Base-by-base conservation (phyloP, 2,888 invertebrate species). In the Arenicola marina region DNA sequence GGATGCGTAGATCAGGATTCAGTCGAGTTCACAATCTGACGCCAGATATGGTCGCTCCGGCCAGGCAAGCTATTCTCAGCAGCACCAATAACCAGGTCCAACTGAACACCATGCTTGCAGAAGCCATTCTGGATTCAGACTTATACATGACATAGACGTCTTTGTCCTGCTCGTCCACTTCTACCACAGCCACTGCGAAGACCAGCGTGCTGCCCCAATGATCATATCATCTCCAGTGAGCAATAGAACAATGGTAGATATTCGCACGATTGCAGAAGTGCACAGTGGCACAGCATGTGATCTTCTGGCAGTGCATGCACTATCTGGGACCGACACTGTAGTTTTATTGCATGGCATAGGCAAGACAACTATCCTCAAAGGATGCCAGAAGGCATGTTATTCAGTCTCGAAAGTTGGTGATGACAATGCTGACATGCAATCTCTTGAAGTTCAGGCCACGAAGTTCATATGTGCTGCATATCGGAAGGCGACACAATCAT, bases 141-240 rank as follows among this genome's bases (percentile, higher is more conserved):
- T 56, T 21, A n/a, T 33, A 56, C 43, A 56, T 60, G 57, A 62
- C 31, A 48, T 51, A 1, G 57, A 60, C 33, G 31, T 61, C 24
- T 59, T 51, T 58, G 57, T 58, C 15, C 58, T 62, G 32, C 33
- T 59, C 34, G 46, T 56, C 4, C 38, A 62, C 48, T 46, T 48
- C 51, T 62, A 62, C 4, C 4, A 58, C 26, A 26, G 31, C n/a
- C 1, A 2, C 1, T 45, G 48, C 21, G 34, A 18, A 58, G 31
- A 24, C 31, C 28, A 32, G 48, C 31, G 24, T 38, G 7, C 15
- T 26, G 21, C 18, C 43, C 48, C 57, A 31, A 48, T 62, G 62
- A 62, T 62, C 57, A 59, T 62, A 34, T 33, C 56, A 31, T 45
- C 51, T 51, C 48, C 58, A 51, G 58, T 62, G 38, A n/a, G 38